Conservation (phyloP, 2,888 invertebrate species). For the Agrotis exclamationis region DNA sequence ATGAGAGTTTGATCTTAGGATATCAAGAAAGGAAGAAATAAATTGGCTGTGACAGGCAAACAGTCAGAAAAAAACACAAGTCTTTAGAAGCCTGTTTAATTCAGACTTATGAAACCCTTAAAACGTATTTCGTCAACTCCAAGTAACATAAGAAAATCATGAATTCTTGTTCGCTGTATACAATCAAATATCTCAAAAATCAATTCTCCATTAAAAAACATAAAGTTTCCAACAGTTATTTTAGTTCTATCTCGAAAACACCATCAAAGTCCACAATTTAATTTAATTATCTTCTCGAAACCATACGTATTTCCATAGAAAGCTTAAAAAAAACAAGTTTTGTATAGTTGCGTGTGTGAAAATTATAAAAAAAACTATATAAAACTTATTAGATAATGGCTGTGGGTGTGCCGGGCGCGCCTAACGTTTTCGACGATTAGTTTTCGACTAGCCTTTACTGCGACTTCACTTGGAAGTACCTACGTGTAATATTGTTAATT, state of each 20-base stretch:
- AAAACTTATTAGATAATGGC: conserved; percentile 67
- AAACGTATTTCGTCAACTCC: too few relatives aligned
- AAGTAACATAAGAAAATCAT: too few relatives aligned
- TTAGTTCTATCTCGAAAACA: neutral
- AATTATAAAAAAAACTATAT: conserved; percentile 63
- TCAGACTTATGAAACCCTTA: too few relatives aligned
- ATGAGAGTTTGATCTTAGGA: too few relatives aligned
- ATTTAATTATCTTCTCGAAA: conserved; percentile 51
- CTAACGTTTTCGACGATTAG: conserved; percentile 69
- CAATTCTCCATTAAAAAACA: neutral
- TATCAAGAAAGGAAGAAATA: too few relatives aligned
- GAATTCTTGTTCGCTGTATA: too few relatives aligned
- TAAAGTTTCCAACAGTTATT: neutral
- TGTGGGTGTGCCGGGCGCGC: conserved; percentile 71
- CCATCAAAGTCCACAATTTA: conserved; percentile 13
- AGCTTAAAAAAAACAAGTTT: conserved; percentile 59
- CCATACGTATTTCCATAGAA: conserved; percentile 57
- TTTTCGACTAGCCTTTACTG: conserved; percentile 57
- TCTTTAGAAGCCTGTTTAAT: too few relatives aligned
- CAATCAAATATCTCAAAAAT: neutral
- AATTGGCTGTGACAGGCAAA: too few relatives aligned
- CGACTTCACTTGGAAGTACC: conserved; percentile 37
- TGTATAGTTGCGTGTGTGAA: conserved; percentile 66
- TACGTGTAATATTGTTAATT: conserved; percentile 48
- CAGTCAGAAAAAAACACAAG: too few relatives aligned